Percentiles rank a stretch among this genome's conserved stretches.
phyloP scores from a whole-genome alignment of 2,888 invertebrate species.

The Drosophila testacea region DNA sequence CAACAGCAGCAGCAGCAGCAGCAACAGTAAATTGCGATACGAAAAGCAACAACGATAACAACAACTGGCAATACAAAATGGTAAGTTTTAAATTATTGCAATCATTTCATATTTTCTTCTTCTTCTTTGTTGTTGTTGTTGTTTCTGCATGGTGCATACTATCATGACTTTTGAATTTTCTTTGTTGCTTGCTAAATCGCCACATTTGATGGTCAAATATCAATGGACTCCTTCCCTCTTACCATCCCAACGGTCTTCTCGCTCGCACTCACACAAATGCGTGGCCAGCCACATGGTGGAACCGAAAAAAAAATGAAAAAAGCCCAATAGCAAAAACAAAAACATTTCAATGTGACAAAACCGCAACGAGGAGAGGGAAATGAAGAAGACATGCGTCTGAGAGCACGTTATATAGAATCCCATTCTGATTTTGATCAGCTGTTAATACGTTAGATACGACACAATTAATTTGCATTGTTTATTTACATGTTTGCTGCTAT shows the following conservation, averaged over 20 bases:
- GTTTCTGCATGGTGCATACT: conserved; percentile 14
- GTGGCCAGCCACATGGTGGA: conserved; percentile 58
- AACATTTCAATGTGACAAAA: conserved; percentile 43
- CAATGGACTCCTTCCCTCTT: conserved; percentile 40
- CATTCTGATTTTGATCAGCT: conserved; percentile 28
- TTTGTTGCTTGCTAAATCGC: conserved; percentile 41
- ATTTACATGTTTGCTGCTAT: conserved; percentile 34
- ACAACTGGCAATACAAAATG: conserved; percentile 39
- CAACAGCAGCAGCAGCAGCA: conserved; percentile 15
- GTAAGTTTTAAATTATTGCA: conserved; percentile 38
- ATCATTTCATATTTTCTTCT: background rate
- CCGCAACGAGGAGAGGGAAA: conserved; percentile 5
- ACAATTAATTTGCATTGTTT: conserved; percentile 53
- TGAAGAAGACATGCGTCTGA: background rate
- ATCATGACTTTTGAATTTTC: conserved; percentile 51
- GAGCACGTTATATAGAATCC: background rate
- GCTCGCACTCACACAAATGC: conserved; percentile 35
- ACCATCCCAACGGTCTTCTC: conserved; percentile 30
- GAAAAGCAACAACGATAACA: conserved; percentile 21
- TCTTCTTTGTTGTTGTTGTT: conserved; percentile 5
- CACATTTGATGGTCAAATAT: conserved; percentile 55
- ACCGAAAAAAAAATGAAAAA: conserved; percentile 6
- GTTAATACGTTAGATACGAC: conserved; percentile 16
- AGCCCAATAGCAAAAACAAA: conserved; percentile 39
- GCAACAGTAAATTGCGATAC: conserved; percentile 31